Percentiles rank a stretch among this genome's conserved stretches.
These are phyloP conservation scores for crab-eating macaque (Macaca fascicularis) DNA, from an alignment of 2,113 vertebrate species.

Conservation along the genomic window DNA sequence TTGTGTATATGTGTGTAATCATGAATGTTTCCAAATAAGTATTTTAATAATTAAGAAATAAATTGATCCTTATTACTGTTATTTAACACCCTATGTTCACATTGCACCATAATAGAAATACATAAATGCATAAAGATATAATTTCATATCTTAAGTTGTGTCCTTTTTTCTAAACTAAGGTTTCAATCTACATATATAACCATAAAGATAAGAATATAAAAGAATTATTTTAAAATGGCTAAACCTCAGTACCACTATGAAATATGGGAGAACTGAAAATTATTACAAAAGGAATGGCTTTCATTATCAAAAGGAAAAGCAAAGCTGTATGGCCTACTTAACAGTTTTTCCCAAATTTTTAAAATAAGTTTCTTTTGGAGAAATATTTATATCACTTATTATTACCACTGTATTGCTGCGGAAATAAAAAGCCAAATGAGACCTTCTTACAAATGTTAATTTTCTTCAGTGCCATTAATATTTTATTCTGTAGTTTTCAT, in stretches of 20 bases:
- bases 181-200: background rate
- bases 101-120: background rate
- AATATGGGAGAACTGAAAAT: constrained; percentile 5
- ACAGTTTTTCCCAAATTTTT: background rate
- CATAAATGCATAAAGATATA: background rate
- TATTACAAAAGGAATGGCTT: background rate
- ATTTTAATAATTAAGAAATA: constrained; percentile 32
- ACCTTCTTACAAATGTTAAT: background rate
- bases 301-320: constrained; percentile 5
- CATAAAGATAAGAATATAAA: constrained; percentile 4
- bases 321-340: background rate
- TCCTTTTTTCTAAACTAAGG: background rate
- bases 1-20: background rate
- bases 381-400: background rate
- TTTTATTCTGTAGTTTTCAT: background rate
- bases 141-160: background rate
- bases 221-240: background rate
- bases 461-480: background rate
- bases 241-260: background rate
- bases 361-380: constrained; percentile 4
- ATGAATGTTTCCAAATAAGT: background rate
- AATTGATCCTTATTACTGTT: background rate
- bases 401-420: background rate
- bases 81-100: background rate
- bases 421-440: constrained; percentile 39